phyloP scores from a whole-genome alignment of 2,113 vertebrate species.

The Kryptolebias marmoratus region DNA sequence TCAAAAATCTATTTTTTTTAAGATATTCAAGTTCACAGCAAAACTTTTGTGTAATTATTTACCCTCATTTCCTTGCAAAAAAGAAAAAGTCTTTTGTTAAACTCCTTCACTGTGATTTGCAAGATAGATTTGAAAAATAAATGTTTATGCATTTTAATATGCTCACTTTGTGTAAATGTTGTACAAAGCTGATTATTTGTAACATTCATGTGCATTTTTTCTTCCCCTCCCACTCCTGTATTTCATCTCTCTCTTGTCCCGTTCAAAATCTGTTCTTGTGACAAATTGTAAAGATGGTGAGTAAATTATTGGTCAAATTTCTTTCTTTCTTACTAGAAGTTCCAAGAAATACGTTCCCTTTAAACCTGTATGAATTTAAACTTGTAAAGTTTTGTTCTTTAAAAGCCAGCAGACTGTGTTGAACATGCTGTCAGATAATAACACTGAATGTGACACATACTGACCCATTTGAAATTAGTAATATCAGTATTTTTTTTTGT shows the following conservation, averaged over 20 bases:
- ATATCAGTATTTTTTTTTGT: background rate
- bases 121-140: background rate
- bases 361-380: background rate
- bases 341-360: background rate
- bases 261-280: constrained; percentile 37
- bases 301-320: constrained; percentile 19
- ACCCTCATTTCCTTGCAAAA: background rate
- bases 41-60: background rate
- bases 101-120: background rate
- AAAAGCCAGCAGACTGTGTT: background rate
- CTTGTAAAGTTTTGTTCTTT: background rate
- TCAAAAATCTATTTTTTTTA: background rate
- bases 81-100: background rate
- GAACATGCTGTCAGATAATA: too few species aligned
- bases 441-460: too few species aligned
- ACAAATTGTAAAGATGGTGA: constrained; percentile 66
- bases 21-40: background rate
- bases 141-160: background rate
- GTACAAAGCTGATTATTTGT: constrained; percentile 15
- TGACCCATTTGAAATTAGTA: too few species aligned
- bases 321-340: background rate
- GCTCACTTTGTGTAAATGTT: background rate
- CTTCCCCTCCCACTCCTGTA: constrained; percentile 27
- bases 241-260: constrained; percentile 31
- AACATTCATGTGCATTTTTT: constrained; percentile 5